These are phyloP conservation scores for Beris morrisii DNA, from an alignment of 2,888 invertebrate genomes.

Conservation along the genomic window DNA sequence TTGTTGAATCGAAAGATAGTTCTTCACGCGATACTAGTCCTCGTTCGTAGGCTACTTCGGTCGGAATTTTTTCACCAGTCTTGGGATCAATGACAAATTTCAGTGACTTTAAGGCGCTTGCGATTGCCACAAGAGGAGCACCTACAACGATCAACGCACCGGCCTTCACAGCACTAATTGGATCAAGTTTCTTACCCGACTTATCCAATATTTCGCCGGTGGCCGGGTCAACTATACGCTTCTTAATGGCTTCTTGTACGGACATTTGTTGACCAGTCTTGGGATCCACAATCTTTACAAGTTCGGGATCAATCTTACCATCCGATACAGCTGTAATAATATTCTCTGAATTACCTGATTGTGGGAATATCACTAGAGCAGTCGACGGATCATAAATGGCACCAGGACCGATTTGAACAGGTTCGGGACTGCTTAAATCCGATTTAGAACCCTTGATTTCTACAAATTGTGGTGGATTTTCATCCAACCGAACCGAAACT, in stretches of 20 bases:
- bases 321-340: constrained; percentile 75
- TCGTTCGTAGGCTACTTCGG: constrained; percentile 77
- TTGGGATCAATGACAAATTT: constrained; percentile 75
- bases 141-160: constrained; percentile 77
- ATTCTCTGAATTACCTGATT: constrained; percentile 70
- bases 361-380: constrained; percentile 72
- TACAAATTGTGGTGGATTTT: constrained; percentile 57
- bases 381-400: constrained; percentile 79
- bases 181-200: constrained; percentile 66
- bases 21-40: constrained; percentile 64
- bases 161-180: constrained; percentile 75
- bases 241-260: constrained; percentile 74
- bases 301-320: constrained; percentile 69
- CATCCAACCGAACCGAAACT: constrained; percentile 62
- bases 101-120: constrained; percentile 69
- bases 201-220: constrained; percentile 70
- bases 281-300: constrained; percentile 73
- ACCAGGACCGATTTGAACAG: constrained; percentile 71
- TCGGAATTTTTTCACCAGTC: constrained; percentile 76
- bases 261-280: constrained; percentile 66
- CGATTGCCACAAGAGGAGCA: constrained; percentile 72
- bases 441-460: constrained; percentile 59
- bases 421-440: constrained; percentile 60
- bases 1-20: constrained; percentile 43
- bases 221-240: constrained; percentile 72